These are phyloP conservation scores for Volucella inflata DNA, from an alignment of 2,888 invertebrate species.

Conservation along the genomic window DNA sequence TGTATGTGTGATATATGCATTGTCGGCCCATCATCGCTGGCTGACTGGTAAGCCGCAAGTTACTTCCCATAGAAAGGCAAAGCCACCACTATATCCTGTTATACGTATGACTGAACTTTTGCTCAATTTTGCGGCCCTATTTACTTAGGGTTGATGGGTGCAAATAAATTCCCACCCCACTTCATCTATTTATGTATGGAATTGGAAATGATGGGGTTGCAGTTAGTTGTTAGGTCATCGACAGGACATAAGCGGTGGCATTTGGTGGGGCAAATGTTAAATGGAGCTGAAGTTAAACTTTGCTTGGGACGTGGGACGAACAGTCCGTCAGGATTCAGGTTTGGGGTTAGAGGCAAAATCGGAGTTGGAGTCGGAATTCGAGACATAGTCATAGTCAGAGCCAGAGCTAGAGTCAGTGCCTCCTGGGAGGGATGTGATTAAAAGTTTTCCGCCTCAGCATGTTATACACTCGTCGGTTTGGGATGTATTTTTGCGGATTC, in stretches of 20 bases:
- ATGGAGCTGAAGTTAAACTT: slow-evolving; percentile 68
- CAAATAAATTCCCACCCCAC: slow-evolving; percentile 33
- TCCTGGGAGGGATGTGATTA: slow-evolving; percentile 65
- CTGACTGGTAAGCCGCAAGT: slow-evolving; percentile 53
- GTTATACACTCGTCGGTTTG: background rate
- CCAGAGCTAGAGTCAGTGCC: background rate
- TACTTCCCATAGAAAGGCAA: slow-evolving; percentile 43
- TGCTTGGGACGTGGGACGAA: background rate
- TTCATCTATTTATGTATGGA: background rate
- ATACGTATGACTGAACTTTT: slow-evolving; percentile 67
- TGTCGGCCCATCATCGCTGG: slow-evolving; percentile 2
- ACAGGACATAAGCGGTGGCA: slow-evolving; percentile 64
- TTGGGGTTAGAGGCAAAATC: too few relatives aligned
- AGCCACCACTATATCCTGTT: slow-evolving; percentile 56
- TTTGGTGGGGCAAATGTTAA: slow-evolving; percentile 65
- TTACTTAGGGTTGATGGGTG: slow-evolving; percentile 58
- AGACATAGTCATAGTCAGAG: background rate
- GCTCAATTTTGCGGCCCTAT: slow-evolving; percentile 68
- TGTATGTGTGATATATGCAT: too few relatives aligned
- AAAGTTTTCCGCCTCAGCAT: slow-evolving; percentile 58
- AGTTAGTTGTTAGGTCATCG: slow-evolving; percentile 66
- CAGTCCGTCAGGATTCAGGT: too few relatives aligned
- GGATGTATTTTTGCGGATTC: slow-evolving; percentile 5
- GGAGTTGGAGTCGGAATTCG: too few relatives aligned
- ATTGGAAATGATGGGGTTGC: background rate